Evolutionary conservation across 2,888 invertebrate species (phyloP).

Genomic region (Thecophora atra): DNA sequence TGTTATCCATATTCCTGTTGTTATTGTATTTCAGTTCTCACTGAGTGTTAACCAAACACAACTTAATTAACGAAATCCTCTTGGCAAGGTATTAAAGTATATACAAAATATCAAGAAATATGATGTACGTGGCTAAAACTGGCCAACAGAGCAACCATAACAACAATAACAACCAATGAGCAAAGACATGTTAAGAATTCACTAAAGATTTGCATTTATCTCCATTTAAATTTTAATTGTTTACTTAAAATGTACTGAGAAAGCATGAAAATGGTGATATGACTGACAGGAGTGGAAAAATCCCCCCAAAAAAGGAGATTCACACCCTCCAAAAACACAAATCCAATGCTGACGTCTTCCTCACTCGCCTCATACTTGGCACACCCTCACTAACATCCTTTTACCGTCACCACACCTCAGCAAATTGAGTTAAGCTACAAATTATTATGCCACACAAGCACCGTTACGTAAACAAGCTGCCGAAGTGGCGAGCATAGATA

Average conservation of each 20-base stretch:
- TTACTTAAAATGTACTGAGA: conserved; percentile 23
- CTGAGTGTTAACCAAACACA: conserved; percentile 22
- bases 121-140: neutral
- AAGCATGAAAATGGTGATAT: neutral
- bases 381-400: neutral
- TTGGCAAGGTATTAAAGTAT: conserved; percentile 33
- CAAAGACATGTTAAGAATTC: conserved; percentile 15
- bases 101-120: neutral
- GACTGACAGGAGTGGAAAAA: neutral
- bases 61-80: conserved; percentile 33
- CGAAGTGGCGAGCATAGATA: conserved; percentile 24
- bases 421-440: conserved; percentile 42
- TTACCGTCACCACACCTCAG: neutral
- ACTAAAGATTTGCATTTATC: conserved; percentile 30
- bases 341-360: neutral
- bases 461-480: conserved; percentile 40
- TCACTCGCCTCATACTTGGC: neutral
- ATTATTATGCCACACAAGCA: conserved; percentile 42
- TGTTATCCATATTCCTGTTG: neutral
- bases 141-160: neutral
- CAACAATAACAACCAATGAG: conserved; percentile 5
- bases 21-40: neutral
- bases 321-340: neutral
- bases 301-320: neutral
- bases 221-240: conserved; percentile 49